phyloP scores from a whole-genome alignment of 2,888 invertebrate species.

The Poecilus cupreus region DNA sequence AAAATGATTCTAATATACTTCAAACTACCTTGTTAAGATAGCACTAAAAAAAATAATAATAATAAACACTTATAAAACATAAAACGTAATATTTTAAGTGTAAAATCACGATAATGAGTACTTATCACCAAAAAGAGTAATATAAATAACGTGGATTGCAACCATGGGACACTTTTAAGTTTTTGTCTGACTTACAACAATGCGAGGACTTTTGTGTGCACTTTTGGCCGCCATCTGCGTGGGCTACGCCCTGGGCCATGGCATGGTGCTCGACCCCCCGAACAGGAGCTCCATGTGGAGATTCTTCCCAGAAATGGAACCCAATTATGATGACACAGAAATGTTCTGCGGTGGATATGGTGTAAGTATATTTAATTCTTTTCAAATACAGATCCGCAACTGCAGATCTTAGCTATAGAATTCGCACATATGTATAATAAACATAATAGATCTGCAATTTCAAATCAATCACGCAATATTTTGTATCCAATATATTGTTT shows the following conservation, averaged over 20 bases:
- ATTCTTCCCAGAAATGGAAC: conserved; percentile 70
- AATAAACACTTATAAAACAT: conserved; percentile 2
- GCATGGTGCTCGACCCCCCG: conserved; percentile 74
- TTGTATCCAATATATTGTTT: too few species aligned
- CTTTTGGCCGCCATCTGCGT: conserved; percentile 43
- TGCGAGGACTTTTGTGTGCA: neutral
- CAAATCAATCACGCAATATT: too few species aligned
- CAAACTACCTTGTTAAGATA: neutral
- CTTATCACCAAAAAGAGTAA: neutral
- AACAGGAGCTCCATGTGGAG: conserved; percentile 75
- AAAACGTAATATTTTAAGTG: neutral
- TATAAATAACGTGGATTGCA: conserved; percentile 29
- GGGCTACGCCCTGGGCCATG: conserved; percentile 70
- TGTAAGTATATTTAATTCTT: conserved; percentile 66
- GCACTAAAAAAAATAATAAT: neutral
- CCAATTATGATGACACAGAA: conserved; percentile 74
- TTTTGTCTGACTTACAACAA: neutral
- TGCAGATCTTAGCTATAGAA: too few species aligned
- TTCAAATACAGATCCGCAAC: neutral
- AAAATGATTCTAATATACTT: neutral
- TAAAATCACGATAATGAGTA: neutral
- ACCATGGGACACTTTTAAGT: neutral
- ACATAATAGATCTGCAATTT: too few species aligned
- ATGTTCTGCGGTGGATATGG: conserved; percentile 74
- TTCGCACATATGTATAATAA: too few species aligned